phyloP scores from a whole-genome alignment of 2,797 vertebrate genomes.

The Xenops minutus region DNA sequence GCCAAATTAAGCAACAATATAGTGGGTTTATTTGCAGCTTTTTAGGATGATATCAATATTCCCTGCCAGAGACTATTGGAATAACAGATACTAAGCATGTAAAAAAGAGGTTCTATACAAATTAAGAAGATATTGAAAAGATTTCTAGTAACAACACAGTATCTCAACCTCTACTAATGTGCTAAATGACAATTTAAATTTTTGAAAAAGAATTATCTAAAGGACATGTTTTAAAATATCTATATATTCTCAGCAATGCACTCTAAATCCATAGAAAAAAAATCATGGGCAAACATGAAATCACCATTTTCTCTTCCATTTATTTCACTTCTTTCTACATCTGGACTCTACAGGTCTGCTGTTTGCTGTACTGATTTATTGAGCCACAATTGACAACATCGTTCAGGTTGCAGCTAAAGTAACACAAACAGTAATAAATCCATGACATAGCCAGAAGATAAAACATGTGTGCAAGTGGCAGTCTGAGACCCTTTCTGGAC shows the following conservation, averaged over 20 bases:
- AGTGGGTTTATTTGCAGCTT: neutral
- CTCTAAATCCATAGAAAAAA: neutral
- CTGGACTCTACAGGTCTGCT: neutral
- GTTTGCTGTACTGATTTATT: neutral
- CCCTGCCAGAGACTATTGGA: neutral
- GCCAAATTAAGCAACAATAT: neutral
- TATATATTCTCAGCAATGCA: neutral
- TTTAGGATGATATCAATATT: neutral
- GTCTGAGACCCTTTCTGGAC: neutral
- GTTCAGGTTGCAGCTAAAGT: neutral
- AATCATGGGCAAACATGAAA: neutral
- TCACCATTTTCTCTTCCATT: neutral
- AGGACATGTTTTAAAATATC: neutral
- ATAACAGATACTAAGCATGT: neutral
- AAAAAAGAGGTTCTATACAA: neutral
- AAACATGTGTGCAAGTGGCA: neutral
- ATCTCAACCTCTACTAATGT: neutral
- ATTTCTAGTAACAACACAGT: neutral
- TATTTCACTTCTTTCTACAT: neutral
- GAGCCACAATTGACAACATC: neutral
- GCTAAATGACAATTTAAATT: neutral
- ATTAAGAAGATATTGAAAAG: neutral
- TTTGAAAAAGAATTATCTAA: neutral
- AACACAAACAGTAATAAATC: slow-evolving; percentile 6
- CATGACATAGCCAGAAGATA: neutral